Evolutionary conservation across 2,113 vertebrate genomes (phyloP).

Genomic region (Thomomys bottae): DNA sequence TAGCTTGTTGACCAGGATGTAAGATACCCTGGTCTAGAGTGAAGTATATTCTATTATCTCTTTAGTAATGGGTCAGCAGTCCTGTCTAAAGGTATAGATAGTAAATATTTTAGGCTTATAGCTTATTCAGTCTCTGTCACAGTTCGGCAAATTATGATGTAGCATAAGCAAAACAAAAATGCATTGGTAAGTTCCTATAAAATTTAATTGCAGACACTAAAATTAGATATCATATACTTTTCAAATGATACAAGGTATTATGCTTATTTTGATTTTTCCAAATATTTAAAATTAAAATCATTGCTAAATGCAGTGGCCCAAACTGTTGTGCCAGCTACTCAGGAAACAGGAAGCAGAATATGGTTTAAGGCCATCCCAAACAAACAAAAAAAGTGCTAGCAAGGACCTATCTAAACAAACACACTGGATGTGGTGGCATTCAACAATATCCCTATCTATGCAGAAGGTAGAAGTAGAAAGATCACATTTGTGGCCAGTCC

Average conservation of each 20-base stretch:
- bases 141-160: not conserved
- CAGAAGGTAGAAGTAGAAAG: too few species aligned
- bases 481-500: too few species aligned
- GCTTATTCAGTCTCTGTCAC: not conserved
- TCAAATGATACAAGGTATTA: conserved; percentile 6
- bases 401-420: too few species aligned
- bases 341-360: too few species aligned
- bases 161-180: not conserved
- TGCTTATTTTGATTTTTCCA: conserved; percentile 28
- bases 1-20: not conserved
- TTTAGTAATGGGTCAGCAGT: not conserved
- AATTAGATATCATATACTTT: conserved; percentile 28
- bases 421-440: too few species aligned
- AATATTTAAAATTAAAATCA: not conserved
- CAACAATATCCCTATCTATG: too few species aligned
- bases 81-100: not conserved
- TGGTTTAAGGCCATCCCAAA: too few species aligned
- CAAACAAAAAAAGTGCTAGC: too few species aligned
- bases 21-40: not conserved
- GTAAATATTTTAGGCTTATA: not conserved
- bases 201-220: not conserved
- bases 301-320: too few species aligned
- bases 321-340: too few species aligned
- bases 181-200: not conserved
- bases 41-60: not conserved